Evolutionary conservation across 2,888 invertebrate species (phyloP), one percentile per base, ranked within the genome.

Genomic region (Drosophila flavopinicola): DNA sequence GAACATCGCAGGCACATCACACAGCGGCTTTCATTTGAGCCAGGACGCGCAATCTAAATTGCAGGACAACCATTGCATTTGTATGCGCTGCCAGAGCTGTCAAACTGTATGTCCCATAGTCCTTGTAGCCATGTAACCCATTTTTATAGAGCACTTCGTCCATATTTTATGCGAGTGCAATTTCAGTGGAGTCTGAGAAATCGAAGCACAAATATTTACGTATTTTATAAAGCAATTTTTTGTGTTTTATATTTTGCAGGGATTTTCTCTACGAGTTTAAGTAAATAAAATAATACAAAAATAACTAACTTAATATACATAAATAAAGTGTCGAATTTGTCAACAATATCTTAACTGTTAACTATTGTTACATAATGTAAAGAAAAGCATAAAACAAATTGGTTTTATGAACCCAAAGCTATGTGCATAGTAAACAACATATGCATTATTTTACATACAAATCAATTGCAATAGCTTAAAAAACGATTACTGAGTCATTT

Each of bases 41-140:
- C 24, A 45, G 38, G 42, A 54, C 59, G 42, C 35, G 47, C 65
- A 63, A 67, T 80, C 65, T 44, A 78, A 85, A 85, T 78, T 63
- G 75, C 61, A 74, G 64, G 47, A 73, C 56, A 58, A 49, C 60
- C 61, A 53, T 65, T 68, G 79, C 75, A 86, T 73, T 79, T 82
- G 66, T 73, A 84, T 80, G 69, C 52, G 47, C 49, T 51, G 60
- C 52, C 58, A 45, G 75, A 65, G 63, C 66, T 67, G 84, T 75
- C 79, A 60, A 77, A 51, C 54, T 54, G 64, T 44, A 53, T 65
- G 49, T 63, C 56, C 56, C 72, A 61, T 58, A 66, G 77, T 80
- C 59, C 61, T 58, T 63, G 61, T 33, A 54, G 52, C 42, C 44
- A 30, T 42, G n/a, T 52, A 53, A 41, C 33, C 64, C 41, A 59